Evolutionary conservation across 2,888 invertebrate genomes (phyloP), one percentile per base, ranked within the genome.

Genomic region (Axea sp.): DNA sequence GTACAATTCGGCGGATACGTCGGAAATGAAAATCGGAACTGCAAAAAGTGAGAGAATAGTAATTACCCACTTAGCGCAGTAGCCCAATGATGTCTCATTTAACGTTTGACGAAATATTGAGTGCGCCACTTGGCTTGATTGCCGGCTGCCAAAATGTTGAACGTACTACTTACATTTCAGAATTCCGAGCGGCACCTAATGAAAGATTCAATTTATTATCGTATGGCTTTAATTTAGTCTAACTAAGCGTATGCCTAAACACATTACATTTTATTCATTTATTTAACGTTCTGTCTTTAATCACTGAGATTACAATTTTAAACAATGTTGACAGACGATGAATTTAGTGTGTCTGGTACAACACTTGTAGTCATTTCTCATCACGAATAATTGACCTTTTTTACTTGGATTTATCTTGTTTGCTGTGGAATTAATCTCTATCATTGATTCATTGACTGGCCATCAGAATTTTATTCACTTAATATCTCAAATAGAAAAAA

Each of bases 41-140:
- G 2, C 7, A 24, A 24, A 24, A 24, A 24, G 7, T 4, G 19
- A 3, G 5, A 7, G 1, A 4, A 7, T 6, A 3, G 26, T 39
- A 28, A 62, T 49, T 39, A 24, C n/a, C 30, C 30, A 39, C 24
- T 60, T 28, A 24, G 9, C 37, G 30, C 12, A 15, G 22, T 19
- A 6, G 5, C 12, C 26, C 12, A 2, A 43, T 12, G 28, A 37
- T 14, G 60, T 37, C 33, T 33, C 51, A 30, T 33, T 41, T 41
- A 33, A 24, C 22, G 47, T 47, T 12, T 37, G 53, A 65, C 26
- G 22, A 37, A 45, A 65, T 62, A 62, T 41, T 11, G 33, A 64
- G 26, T 43, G 24, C 22, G 5, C 43, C 43, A 41, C 51, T 41
- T 26, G 33, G 4, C 30, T 49, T 62, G n/a, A 39, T 49, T 62